Conservation (phyloP, 2,888 invertebrate species). For the Rotaria sp. region DNA sequence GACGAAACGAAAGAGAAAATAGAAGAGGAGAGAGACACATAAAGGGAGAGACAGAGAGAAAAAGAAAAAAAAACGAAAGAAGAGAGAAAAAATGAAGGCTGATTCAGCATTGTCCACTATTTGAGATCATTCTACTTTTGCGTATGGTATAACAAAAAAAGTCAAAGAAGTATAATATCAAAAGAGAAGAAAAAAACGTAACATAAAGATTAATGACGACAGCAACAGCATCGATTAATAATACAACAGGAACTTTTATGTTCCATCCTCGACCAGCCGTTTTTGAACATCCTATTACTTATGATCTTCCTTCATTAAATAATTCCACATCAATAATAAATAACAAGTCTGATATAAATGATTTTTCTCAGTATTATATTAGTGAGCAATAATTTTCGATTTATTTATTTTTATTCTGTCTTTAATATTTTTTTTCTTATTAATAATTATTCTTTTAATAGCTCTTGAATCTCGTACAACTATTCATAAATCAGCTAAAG, state of each 20-base stretch:
- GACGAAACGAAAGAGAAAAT: neutral
- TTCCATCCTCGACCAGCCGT: neutral
- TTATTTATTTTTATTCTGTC: neutral
- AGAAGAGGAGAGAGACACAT: neutral
- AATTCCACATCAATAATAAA: neutral
- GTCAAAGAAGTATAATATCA: neutral
- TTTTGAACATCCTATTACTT: slow-evolving; percentile 25
- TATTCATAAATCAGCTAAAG: slow-evolving; percentile 14
- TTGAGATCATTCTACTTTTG: neutral
- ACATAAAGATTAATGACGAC: neutral
- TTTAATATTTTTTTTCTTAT: neutral
- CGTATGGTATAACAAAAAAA: neutral
- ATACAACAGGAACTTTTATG: neutral
- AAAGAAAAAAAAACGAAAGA: neutral
- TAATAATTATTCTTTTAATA: neutral
- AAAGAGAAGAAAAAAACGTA: neutral
- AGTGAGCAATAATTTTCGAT: neutral
- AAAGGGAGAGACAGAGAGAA: neutral
- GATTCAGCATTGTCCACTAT: slow-evolving; percentile 3
- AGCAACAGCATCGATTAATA: neutral
- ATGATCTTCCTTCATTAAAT: neutral
- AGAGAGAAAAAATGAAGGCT: neutral
- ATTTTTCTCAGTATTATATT: slow-evolving; percentile 19
- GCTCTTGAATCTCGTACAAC: slow-evolving; percentile 23
- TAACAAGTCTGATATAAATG: neutral